Evolutionary conservation across 2,888 invertebrate species (phyloP).

Genomic region (Dasypolia templi): DNA sequence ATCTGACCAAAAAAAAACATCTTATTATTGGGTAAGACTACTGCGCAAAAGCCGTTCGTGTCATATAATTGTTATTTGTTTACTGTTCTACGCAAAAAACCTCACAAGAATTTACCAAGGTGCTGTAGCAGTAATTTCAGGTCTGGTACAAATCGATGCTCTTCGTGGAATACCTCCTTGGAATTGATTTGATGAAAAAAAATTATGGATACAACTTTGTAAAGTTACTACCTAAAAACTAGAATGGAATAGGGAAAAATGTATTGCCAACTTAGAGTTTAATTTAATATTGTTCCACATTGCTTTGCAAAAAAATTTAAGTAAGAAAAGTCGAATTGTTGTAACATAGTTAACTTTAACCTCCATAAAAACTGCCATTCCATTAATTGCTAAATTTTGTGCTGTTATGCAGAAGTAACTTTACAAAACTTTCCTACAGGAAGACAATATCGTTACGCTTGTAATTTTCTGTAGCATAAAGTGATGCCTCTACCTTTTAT

Average conservation of each 20-base stretch:
- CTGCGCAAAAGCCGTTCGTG: neutral
- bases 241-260: neutral
- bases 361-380: slow-evolving; percentile 31
- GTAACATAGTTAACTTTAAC: slow-evolving; percentile 25
- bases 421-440: slow-evolving; percentile 15
- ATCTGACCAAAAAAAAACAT: neutral
- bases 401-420: slow-evolving; percentile 19
- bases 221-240: too few relatives aligned
- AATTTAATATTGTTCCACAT: neutral
- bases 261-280: neutral
- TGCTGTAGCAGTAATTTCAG: neutral
- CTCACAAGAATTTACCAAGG: neutral
- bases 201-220: neutral
- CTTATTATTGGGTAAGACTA: too few relatives aligned
- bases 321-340: slow-evolving; percentile 9
- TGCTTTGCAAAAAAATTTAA: neutral
- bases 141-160: neutral
- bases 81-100: neutral
- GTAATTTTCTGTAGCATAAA: slow-evolving; percentile 14
- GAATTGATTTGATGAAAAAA: neutral
- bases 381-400: slow-evolving; percentile 47
- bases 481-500: neutral
- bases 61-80: neutral
- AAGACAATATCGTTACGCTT: slow-evolving; percentile 24
- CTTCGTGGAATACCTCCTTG: too few relatives aligned